A percentile compares a stretch with the other conserved stretches of the same genome.
Conservation (phyloP, 1,140 invertebrate species). For the Drosophila virilis region DNA sequence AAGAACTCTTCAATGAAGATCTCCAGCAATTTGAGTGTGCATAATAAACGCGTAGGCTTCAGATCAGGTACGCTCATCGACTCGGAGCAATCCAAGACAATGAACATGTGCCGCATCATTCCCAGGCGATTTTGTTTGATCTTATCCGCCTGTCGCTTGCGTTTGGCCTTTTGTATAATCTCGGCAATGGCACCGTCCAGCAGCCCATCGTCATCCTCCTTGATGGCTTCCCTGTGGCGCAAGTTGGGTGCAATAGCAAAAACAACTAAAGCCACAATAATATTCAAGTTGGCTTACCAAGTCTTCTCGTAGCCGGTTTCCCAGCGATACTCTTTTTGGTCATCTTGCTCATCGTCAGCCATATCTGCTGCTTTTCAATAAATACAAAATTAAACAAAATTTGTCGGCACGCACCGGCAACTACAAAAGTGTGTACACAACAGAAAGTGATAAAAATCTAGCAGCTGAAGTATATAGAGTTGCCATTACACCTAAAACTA, state of each 20-base stretch:
- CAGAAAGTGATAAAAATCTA: background rate
- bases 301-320: constrained; percentile 99
- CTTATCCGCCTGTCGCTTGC: constrained; percentile 90
- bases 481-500: constrained; percentile 3
- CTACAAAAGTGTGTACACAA: constrained; percentile 40
- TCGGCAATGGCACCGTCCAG: constrained; percentile 95
- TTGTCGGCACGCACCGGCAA: constrained; percentile 21
- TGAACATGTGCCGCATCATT: constrained; percentile 97
- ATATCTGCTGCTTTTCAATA: constrained; percentile 21
- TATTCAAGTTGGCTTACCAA: constrained; percentile 87
- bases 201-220: constrained; percentile 97
- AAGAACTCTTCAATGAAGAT: constrained; percentile 98
- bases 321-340: constrained; percentile 97
- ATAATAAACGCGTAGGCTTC: constrained; percentile 96
- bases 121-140: constrained; percentile 91
- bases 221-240: constrained; percentile 94
- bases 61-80: constrained; percentile 97
- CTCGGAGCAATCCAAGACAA: constrained; percentile 96
- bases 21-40: constrained; percentile 95
- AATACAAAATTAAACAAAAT: constrained; percentile 1
- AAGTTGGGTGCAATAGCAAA: background rate
- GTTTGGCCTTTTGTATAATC: constrained; percentile 94
- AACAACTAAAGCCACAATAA: background rate
- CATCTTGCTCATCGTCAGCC: constrained; percentile 91
- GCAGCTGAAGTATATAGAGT: constrained; percentile 21